Evolutionary conservation across 2,797 vertebrate genomes (phyloP).

Genomic region (Adrianichthys oophorus): DNA sequence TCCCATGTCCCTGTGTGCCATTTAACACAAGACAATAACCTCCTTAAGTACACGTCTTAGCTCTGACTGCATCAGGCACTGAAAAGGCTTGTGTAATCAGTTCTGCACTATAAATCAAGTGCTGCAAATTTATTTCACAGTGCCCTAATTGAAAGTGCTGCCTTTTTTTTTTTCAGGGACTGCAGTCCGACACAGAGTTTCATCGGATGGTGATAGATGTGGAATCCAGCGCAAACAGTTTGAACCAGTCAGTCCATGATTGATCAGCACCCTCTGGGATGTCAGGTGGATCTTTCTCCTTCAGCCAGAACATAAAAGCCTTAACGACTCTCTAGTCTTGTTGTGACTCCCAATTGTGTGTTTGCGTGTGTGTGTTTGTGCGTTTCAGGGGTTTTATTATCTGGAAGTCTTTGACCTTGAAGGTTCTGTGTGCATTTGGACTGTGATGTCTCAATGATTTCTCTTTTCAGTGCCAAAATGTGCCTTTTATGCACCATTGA

Average conservation of each 20-base stretch:
- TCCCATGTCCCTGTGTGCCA: slow-evolving; percentile 45
- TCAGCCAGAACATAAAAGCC: slow-evolving; percentile 82
- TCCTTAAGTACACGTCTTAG: slow-evolving; percentile 82
- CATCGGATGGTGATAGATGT: slow-evolving; percentile 91
- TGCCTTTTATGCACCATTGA: slow-evolving; percentile 71
- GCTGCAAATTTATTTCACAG: slow-evolving; percentile 87
- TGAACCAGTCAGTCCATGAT: slow-evolving; percentile 95
- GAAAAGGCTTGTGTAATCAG: slow-evolving; percentile 90
- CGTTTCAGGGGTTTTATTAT: slow-evolving; percentile 63
- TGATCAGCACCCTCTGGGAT: slow-evolving; percentile 94
- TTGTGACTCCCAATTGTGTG: slow-evolving; percentile 69
- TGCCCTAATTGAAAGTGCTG: slow-evolving; percentile 97
- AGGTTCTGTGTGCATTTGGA: slow-evolving; percentile 68
- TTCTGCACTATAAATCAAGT: slow-evolving; percentile 97
- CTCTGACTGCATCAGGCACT: slow-evolving; percentile 87
- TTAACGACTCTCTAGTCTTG: slow-evolving; percentile 76
- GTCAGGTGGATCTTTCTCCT: slow-evolving; percentile 83
- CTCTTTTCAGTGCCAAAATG: slow-evolving; percentile 70
- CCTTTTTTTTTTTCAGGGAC: slow-evolving; percentile 76
- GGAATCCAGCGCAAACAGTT: slow-evolving; percentile 93
- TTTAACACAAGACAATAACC: slow-evolving; percentile 84
- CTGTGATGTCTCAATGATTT: slow-evolving; percentile 71
- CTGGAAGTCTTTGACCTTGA: slow-evolving; percentile 76
- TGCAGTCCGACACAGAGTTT: slow-evolving; percentile 84
- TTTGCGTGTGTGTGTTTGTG: slow-evolving; percentile 60